These are phyloP conservation scores for Mizuhopecten yessoensis DNA, from an alignment of 1,140 invertebrate genomes.

Conservation along the genomic window DNA sequence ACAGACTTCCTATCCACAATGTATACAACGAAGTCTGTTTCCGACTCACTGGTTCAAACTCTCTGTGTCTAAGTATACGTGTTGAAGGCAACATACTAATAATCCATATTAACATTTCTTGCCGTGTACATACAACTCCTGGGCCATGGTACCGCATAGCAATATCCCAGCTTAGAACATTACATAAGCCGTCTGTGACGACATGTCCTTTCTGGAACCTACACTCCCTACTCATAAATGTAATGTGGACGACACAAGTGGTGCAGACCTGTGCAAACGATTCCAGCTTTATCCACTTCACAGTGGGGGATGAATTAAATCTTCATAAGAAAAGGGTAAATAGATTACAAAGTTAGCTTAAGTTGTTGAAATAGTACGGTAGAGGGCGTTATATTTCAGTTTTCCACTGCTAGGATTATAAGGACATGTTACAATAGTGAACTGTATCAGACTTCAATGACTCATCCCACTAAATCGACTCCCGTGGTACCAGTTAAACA, in stretches of 20 bases:
- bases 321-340: too few relatives aligned
- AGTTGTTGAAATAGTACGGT: not conserved
- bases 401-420: not conserved
- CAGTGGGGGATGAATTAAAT: not conserved
- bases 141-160: not conserved
- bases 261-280: not conserved
- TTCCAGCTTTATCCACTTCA: not conserved
- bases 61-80: not conserved
- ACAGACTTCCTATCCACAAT: not conserved
- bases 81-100: not conserved
- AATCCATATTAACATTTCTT: not conserved
- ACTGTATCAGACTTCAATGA: not conserved
- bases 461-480: not conserved
- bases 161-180: not conserved
- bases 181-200: not conserved
- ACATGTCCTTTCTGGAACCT: not conserved
- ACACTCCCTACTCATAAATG: not conserved
- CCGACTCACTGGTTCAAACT: slow-evolving; percentile 7
- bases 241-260: not conserved
- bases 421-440: not conserved
- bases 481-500: not conserved
- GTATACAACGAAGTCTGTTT: not conserved
- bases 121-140: not conserved
- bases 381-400: not conserved
- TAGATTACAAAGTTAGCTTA: not conserved